Evolutionary conservation across 2,113 vertebrate species (phyloP).

Genomic region (Oryzias curvinotus): DNA sequence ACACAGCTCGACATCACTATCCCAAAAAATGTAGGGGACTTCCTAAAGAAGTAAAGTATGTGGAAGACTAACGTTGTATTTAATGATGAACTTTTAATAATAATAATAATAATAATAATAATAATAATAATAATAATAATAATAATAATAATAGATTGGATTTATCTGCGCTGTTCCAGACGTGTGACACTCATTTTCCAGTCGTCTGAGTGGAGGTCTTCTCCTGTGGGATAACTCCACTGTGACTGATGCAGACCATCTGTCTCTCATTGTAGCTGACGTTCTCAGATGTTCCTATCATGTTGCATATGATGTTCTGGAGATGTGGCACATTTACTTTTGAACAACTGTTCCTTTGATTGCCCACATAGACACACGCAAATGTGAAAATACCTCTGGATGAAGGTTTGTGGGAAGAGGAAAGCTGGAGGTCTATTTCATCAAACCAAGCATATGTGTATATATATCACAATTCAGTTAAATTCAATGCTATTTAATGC

Average conservation of each 20-base stretch:
- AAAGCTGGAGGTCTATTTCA: constrained; percentile 29
- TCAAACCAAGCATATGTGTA: not conserved
- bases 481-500: no score
- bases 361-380: constrained; percentile 24
- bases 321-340: constrained; percentile 51
- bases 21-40: no score
- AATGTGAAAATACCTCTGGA: constrained; percentile 50
- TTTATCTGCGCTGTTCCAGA: not conserved
- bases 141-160: no score
- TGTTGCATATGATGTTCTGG: constrained; percentile 33
- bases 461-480: no score
- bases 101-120: no score
- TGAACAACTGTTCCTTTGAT: constrained; percentile 25
- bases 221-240: not conserved
- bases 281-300: constrained; percentile 19
- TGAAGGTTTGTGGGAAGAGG: constrained; percentile 41
- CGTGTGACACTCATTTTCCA: not conserved
- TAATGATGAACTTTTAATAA: not conserved
- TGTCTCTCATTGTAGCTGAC: constrained; percentile 6
- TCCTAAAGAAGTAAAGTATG: constrained; percentile 1
- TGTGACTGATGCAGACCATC: not conserved
- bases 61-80: not conserved
- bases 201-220: not conserved
- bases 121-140: no score
- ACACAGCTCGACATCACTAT: no score